A percentile compares a stretch with the other conserved stretches of the same genome.
Conservation (phyloP, 2,888 invertebrate species). For the Spisula subtruncata region DNA sequence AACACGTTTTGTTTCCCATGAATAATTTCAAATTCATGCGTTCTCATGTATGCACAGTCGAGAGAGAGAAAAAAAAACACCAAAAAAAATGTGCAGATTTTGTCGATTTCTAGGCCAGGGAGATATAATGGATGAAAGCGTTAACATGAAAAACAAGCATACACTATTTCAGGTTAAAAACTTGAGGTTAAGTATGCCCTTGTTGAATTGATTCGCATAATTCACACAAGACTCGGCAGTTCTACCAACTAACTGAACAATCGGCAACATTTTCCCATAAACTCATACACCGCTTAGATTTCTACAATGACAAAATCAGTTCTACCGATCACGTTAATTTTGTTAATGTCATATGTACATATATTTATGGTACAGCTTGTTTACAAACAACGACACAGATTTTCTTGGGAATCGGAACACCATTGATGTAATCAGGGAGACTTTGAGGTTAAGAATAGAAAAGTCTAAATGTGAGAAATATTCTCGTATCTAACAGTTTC, state of each 20-base stretch:
- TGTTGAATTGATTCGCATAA: not conserved
- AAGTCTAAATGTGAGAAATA: conserved; percentile 37
- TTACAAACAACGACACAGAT: conserved; percentile 64
- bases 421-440: conserved; percentile 32
- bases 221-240: conserved; percentile 17
- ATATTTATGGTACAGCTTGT: conserved; percentile 48
- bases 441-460: conserved; percentile 28
- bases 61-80: not conserved
- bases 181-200: not conserved
- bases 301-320: conserved; percentile 50
- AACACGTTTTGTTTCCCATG: not conserved
- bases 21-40: not conserved
- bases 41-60: not conserved
- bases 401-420: conserved; percentile 59
- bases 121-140: not conserved
- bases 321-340: conserved; percentile 44
- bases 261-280: conserved; percentile 40
- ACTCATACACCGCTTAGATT: conserved; percentile 24
- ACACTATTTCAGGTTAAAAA: not conserved
- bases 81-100: not conserved
- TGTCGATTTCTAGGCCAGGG: not conserved
- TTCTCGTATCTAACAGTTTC: conserved; percentile 36
- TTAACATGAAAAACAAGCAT: conserved; percentile 1
- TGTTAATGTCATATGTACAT: conserved; percentile 23
- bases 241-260: not conserved